Conservation (phyloP, 2,797 vertebrate genomes). For the Sebastes flavidus region DNA sequence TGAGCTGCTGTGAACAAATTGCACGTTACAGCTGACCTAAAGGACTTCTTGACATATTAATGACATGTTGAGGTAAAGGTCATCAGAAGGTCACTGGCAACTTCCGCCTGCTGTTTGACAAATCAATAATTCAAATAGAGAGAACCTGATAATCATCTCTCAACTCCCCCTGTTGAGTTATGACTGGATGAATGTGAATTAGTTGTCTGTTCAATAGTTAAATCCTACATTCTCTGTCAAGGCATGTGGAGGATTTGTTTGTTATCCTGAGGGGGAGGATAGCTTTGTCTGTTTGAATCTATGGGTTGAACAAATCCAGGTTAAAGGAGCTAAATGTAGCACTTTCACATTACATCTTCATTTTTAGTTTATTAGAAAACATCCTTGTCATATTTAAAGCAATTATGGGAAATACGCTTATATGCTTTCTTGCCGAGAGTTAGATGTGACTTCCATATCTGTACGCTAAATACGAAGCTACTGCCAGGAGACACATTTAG, state of each 20-base stretch:
- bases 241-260: neutral
- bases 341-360: neutral
- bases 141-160: neutral
- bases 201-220: neutral
- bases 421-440: neutral
- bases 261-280: neutral
- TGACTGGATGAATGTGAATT: neutral
- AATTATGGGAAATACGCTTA: neutral
- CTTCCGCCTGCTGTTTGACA: slow-evolving; percentile 3
- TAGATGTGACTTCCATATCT: too few relatives aligned
- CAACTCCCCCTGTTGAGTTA: neutral
- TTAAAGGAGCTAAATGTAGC: neutral
- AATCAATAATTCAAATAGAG: slow-evolving; percentile 41
- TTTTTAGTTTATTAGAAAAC: neutral
- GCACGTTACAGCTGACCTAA: neutral
- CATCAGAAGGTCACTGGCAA: neutral
- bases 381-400: neutral
- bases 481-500: neutral
- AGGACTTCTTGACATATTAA: neutral
- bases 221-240: neutral
- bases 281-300: neutral
- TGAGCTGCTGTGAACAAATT: neutral
- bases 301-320: neutral
- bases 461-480: neutral
- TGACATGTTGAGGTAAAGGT: neutral